A percentile compares a stretch with the other conserved stretches of the same genome.
Conservation (phyloP, 1,140 invertebrate species). For the Diachasma alloeum region DNA sequence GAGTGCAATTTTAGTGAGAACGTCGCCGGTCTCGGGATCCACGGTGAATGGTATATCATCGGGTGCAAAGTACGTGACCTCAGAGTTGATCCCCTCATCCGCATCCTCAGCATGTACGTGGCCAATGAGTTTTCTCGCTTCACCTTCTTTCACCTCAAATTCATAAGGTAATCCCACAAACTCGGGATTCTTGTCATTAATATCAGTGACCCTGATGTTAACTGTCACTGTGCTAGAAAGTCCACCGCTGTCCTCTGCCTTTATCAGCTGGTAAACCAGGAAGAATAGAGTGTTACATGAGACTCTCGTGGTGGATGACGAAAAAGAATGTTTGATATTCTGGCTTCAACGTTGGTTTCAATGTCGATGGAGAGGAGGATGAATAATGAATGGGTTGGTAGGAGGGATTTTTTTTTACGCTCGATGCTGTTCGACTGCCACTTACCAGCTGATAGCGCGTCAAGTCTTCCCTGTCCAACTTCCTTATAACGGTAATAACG, state of each 20-base stretch:
- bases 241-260: conserved; percentile 85
- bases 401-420: conserved; percentile 18
- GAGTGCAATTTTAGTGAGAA: conserved; percentile 77
- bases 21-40: conserved; percentile 80
- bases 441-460: conserved; percentile 84
- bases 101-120: conserved; percentile 84
- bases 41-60: conserved; percentile 81
- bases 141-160: conserved; percentile 85
- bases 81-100: conserved; percentile 76
- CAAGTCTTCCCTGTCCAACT: conserved; percentile 85
- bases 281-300: background rate
- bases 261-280: conserved; percentile 70
- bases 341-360: background rate
- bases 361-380: conserved; percentile 6
- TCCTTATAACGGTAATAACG: conserved; percentile 82
- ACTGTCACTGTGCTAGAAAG: conserved; percentile 83
- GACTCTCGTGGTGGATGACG: background rate
- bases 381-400: conserved; percentile 29
- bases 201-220: conserved; percentile 88
- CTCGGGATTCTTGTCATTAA: conserved; percentile 89
- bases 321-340: background rate
- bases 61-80: conserved; percentile 77
- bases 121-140: conserved; percentile 74
- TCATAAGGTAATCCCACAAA: conserved; percentile 81
- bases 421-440: conserved; percentile 30